Evolutionary conservation across 2,113 vertebrate species (phyloP).

Genomic region (Hyaena hyaena): DNA sequence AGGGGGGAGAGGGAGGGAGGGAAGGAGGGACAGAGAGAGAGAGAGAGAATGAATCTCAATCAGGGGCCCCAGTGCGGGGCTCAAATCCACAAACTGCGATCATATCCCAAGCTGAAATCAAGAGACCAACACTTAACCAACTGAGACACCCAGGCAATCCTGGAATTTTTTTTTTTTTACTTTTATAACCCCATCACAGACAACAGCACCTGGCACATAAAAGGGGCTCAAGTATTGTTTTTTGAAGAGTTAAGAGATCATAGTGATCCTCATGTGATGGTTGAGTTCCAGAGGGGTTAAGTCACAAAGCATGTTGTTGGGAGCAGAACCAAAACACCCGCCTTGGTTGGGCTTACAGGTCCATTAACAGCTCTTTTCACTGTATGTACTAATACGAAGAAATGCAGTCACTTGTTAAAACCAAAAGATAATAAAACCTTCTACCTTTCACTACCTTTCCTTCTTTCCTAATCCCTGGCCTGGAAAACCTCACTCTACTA

Average conservation of each 20-base stretch:
- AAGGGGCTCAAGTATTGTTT: not conserved
- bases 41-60: too few relatives aligned
- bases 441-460: not conserved
- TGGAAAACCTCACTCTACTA: not conserved
- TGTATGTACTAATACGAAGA: not conserved
- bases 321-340: not conserved
- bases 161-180: not conserved
- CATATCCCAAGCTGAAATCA: too few relatives aligned
- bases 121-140: too few relatives aligned
- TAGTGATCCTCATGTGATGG: not conserved
- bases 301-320: not conserved
- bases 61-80: too few relatives aligned
- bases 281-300: not conserved
- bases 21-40: too few relatives aligned
- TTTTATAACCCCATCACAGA: not conserved
- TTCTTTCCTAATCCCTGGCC: not conserved
- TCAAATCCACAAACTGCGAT: too few relatives aligned
- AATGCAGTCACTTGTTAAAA: constrained; percentile 5
- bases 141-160: too few relatives aligned
- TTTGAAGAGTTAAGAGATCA: constrained; percentile 3
- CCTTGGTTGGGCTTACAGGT: not conserved
- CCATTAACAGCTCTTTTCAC: not conserved
- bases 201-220: not conserved
- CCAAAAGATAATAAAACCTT: constrained; percentile 24
- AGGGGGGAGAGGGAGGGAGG: too few relatives aligned